These are phyloP conservation scores for Archilochus colubris DNA, from an alignment of 2,113 vertebrate species.

Conservation along the genomic window DNA sequence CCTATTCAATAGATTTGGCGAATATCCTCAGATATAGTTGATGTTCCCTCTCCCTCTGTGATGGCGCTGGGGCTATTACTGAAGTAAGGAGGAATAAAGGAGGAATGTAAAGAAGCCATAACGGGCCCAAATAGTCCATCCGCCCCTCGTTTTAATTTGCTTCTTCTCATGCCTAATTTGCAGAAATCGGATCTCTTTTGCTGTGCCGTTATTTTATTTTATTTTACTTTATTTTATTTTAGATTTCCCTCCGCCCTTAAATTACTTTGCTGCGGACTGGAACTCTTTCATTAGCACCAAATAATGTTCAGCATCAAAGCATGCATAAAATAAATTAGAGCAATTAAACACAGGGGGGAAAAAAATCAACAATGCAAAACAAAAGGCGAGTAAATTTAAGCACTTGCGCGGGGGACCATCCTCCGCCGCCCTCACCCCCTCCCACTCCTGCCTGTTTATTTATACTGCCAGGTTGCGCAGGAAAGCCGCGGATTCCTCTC, in stretches of 20 bases:
- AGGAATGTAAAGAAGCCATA: neutral
- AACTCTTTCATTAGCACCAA: constrained; percentile 46
- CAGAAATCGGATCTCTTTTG: neutral
- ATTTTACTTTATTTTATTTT: neutral
- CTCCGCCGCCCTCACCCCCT: neutral
- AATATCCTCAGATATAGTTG: fast-evolving
- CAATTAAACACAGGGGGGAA: constrained; percentile 6
- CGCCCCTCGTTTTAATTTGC: neutral
- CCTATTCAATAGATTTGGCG: fast-evolving
- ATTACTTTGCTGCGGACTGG: neutral
- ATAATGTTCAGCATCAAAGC: constrained; percentile 11
- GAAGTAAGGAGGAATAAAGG: neutral
- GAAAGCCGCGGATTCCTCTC: neutral
- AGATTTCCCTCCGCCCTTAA: neutral
- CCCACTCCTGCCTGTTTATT: neutral
- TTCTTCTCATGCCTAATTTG: neutral
- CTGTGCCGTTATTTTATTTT: neutral
- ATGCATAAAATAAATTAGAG: constrained; percentile 53
- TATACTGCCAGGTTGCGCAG: neutral
- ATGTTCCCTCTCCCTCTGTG: neutral
- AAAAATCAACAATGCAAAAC: neutral
- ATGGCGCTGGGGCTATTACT: fast-evolving
- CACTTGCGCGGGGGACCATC: neutral
- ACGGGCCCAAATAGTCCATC: neutral
- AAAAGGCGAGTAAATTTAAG: neutral